Base-by-base conservation (phyloP, 2,113 vertebrate genomes). In the Halcyon malimbica region DNA sequence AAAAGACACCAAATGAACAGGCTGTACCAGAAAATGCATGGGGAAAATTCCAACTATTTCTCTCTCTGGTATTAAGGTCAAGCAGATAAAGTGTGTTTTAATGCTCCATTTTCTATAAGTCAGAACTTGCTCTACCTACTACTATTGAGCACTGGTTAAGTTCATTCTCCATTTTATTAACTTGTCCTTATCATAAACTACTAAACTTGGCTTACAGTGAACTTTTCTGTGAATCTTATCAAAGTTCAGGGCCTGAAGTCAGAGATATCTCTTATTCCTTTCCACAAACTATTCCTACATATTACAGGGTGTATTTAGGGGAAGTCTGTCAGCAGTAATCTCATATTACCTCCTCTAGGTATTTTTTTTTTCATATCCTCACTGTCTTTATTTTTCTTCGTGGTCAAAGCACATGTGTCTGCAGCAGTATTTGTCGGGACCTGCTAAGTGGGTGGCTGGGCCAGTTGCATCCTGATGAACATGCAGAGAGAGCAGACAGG, bases 301-400 rank as follows among this genome's bases (percentile, higher is more conserved):
- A 3, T 21, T 82, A 41, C 60, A 84, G 74, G 39, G 39, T 48
- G 29, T 51, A 13, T 44, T 51, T 68, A 46, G 65, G 57, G 77
- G 33, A 82, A 95, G 33, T 26, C 91, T 96, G 96, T 95, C 93
- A 94, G 81, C 91, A 91, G 39, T 44, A 82, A 69, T 95, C 94
- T 96, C 81, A 10, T 54, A 73, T 96, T 96, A 87, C 91, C 77
- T 91, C 20, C 59, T 20, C 68, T 92, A 59, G 65, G 28, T 46
- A 10, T 86, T 69, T 83, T 84, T 84, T 64, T 65, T 67, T 67
- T 46, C 48, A 79, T 89, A 93, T 94, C 87, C 94, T 94, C 57
- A 28, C 84, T 94, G 94, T 96, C 89, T 94, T 91, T 75, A 3
- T 74, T 82, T 77, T 70, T 33, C 76, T 75, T 60, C 91, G 87